Percentiles rank a stretch among this genome's conserved stretches.
phyloP scores from a whole-genome alignment of 1,140 invertebrate species.

The Ostrea denselamellosa region DNA sequence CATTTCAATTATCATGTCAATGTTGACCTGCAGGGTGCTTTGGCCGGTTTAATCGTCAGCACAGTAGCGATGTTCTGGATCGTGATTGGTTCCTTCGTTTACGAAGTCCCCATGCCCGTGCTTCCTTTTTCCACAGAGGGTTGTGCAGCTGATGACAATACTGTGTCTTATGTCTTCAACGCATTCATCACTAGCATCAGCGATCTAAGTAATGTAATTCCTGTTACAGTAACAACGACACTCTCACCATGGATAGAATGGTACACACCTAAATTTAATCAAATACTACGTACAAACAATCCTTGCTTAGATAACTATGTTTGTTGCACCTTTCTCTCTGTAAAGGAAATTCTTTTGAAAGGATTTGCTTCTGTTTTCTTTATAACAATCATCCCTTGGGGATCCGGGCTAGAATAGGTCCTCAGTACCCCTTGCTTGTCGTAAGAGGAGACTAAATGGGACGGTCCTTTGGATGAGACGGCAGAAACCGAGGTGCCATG shows the following conservation, averaged over 20 bases:
- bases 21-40: conserved; percentile 58
- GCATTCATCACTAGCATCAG: conserved; percentile 10
- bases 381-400: too few species aligned
- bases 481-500: too few species aligned
- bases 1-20: background rate
- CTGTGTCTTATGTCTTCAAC: conserved; percentile 33
- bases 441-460: too few species aligned
- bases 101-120: conserved; percentile 58
- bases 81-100: conserved; percentile 64
- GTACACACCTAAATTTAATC: background rate
- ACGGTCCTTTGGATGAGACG: too few species aligned
- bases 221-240: conserved; percentile 19
- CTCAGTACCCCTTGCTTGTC: too few species aligned
- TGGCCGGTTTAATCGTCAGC: conserved; percentile 59
- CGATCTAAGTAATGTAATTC: conserved; percentile 19
- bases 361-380: too few species aligned
- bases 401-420: too few species aligned
- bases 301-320: too few species aligned
- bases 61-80: conserved; percentile 65
- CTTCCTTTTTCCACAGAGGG: conserved; percentile 58
- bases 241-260: conserved; percentile 19
- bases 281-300: too few species aligned
- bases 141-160: conserved; percentile 44
- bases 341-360: too few species aligned
- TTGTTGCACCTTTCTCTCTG: too few species aligned